A percentile compares a stretch with the other conserved stretches of the same genome.
These are phyloP conservation scores for Nomia melanderi DNA, from an alignment of 1,140 invertebrate species.

Conservation along the genomic window DNA sequence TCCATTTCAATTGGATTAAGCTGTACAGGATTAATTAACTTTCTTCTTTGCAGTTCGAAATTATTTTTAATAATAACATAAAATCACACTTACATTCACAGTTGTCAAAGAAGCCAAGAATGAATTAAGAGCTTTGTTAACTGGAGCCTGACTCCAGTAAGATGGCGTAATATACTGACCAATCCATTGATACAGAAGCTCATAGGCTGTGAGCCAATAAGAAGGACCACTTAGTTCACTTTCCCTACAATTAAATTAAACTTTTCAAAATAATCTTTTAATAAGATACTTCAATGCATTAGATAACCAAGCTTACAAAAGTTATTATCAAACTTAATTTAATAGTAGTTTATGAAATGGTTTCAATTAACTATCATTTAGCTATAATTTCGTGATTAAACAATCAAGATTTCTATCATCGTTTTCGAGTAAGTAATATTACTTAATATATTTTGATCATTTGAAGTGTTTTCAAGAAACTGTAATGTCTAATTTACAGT, in stretches of 20 bases:
- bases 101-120: constrained; percentile 87
- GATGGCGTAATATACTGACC: constrained; percentile 87
- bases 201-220: constrained; percentile 84
- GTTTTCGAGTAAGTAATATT: too few relatives aligned
- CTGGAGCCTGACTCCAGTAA: constrained; percentile 86
- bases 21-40: constrained; percentile 70
- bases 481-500: too few relatives aligned
- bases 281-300: too few relatives aligned
- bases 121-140: constrained; percentile 87
- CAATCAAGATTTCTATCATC: too few relatives aligned
- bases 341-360: too few relatives aligned
- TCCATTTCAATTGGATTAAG: constrained; percentile 86
- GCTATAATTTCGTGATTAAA: too few relatives aligned
- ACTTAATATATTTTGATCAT: too few relatives aligned
- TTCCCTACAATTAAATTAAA: constrained; percentile 81
- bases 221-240: constrained; percentile 84
- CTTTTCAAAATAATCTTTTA: background rate
- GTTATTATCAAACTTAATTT: too few relatives aligned
- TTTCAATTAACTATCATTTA: too few relatives aligned
- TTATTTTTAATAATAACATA: background rate
- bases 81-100: constrained; percentile 81
- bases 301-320: too few relatives aligned
- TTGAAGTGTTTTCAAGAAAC: too few relatives aligned
- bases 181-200: constrained; percentile 88
- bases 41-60: background rate